These are phyloP conservation scores for Entomyzon cyanotis DNA, from an alignment of 2,113 vertebrate species.

Conservation along the genomic window DNA sequence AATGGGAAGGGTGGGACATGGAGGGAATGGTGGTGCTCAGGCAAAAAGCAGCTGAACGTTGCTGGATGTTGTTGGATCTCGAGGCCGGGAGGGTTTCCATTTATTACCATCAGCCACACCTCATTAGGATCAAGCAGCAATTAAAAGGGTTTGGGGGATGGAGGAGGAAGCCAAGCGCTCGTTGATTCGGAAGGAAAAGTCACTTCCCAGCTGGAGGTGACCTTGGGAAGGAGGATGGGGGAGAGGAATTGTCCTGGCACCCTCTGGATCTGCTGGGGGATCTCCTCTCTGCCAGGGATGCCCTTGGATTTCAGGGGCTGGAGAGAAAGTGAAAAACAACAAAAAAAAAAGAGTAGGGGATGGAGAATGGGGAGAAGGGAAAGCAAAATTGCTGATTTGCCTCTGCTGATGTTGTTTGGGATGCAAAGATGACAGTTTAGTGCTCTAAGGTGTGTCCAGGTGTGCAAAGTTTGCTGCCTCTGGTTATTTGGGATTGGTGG, in stretches of 20 bases:
- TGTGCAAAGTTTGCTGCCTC: neutral
- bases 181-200: neutral
- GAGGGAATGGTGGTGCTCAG: neutral
- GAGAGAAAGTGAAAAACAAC: neutral
- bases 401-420: neutral
- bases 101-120: constrained; percentile 46
- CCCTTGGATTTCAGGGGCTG: neutral
- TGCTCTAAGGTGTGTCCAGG: neutral
- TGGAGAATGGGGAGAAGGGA: too few relatives aligned
- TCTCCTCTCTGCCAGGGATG: neutral
- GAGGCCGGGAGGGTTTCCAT: neutral
- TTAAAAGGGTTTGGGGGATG: constrained; percentile 35
- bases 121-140: constrained; percentile 68
- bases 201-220: neutral
- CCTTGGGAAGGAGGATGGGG: neutral
- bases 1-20: neutral
- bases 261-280: neutral
- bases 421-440: rapidly evolving
- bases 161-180: neutral
- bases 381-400: neutral
- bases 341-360: neutral
- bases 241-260: neutral
- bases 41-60: neutral
- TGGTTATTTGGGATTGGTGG: neutral
- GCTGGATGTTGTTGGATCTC: neutral